Base-by-base conservation (phyloP, 1,140 invertebrate species). In the Thalassaphorura encarpata region DNA sequence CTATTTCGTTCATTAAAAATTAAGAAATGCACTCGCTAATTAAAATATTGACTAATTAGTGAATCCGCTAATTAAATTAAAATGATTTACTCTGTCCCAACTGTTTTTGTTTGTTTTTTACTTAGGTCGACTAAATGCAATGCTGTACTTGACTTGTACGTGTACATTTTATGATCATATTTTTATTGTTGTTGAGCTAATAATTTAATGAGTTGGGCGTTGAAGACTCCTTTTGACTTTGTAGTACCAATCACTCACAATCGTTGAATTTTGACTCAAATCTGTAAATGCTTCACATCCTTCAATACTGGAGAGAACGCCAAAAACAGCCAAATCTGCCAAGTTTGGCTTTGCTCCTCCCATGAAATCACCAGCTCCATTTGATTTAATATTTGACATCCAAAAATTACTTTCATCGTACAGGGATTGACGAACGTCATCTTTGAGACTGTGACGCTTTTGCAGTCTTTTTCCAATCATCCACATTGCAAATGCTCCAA, bases 401-500 rank as follows among this genome's bases (percentile, higher is more conserved):
- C 90, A 99, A 31, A 79, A 70, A 67, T 89, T 81, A 46, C 87
- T 84, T 43, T 88, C 85, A 46, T 96, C 86, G 70, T 95, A 97
- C 5, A 99, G 75, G 0, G 90, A 92, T 58, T 82, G 69, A 6
- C 95, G 76, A 8, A 95, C 94, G 71, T 97, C 87, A 49, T 89
- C 83, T 62, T 87, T 85, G 15, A 97, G 76, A 49, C 83, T 73
- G 68, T 98, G 82, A 47, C 86, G 84, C 68, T 84, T 86, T 66
- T 96, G 94, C 15, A 98, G 71, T 46, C 82, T 74, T 70, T 94
- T 96, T 3, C 87, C 83, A 64, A 99, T 85, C 0, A 90, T 68
- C 79, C 83, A 97, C 96, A 99, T 99, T 1, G 87, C 92, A 21
- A 77, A 72, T 0, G 95, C 88, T 27, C 96, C 96, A 1, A 90